These are phyloP conservation scores for Actenoides lindsayi DNA, from an alignment of 2,113 vertebrate species.

Conservation along the genomic window DNA sequence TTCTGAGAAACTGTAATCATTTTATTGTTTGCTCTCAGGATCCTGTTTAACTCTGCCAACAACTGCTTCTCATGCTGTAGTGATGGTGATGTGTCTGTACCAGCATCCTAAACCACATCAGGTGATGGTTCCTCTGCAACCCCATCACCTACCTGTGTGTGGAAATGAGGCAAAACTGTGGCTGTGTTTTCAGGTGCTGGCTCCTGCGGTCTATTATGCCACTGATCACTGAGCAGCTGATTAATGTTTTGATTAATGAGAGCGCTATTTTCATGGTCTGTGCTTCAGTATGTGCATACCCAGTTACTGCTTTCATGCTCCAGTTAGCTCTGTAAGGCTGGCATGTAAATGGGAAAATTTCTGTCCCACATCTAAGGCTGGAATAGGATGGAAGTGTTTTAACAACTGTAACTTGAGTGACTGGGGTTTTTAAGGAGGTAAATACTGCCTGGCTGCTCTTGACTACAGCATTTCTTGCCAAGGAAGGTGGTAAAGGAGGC, in stretches of 20 bases:
- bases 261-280: background rate
- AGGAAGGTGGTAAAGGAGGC: background rate
- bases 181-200: background rate
- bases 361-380: background rate
- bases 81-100: too few species aligned
- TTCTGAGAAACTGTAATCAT: background rate
- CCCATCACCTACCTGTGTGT: rapidly evolving
- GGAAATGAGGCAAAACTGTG: background rate
- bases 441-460: background rate
- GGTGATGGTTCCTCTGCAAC: background rate
- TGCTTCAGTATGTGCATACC: background rate
- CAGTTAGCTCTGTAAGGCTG: background rate
- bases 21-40: background rate
- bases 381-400: background rate
- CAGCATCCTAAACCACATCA: rapidly evolving
- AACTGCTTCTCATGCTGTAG: too few species aligned
- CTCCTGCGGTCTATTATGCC: background rate
- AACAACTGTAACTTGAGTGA: background rate
- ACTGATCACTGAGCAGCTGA: background rate
- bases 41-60: background rate
- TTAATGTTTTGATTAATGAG: background rate
- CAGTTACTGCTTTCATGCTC: background rate
- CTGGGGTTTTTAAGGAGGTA: background rate
- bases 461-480: background rate
- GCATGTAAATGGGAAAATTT: background rate